These are phyloP conservation scores for Parazoanthus atlanticus DNA, from an alignment of 92 coral and sea anemone genomes.

Conservation along the genomic window DNA sequence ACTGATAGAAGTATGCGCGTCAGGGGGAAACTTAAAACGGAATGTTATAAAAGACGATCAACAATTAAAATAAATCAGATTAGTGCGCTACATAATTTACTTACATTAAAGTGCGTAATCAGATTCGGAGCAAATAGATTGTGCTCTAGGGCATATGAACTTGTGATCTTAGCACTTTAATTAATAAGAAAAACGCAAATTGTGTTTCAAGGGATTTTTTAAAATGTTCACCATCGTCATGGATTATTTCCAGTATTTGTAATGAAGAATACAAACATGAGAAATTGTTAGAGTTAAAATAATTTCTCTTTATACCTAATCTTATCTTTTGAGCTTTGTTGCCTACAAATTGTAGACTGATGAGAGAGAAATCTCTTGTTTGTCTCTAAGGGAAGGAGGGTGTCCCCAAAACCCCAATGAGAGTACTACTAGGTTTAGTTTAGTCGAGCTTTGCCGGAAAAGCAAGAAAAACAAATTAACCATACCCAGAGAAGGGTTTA, in stretches of 20 bases:
- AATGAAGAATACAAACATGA: not conserved
- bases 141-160: not conserved
- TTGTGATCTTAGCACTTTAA: not conserved
- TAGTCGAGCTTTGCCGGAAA: not conserved
- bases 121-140: not conserved
- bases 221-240: too few species aligned
- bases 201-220: not conserved
- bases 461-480: not conserved
- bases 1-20: not conserved
- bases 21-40: not conserved
- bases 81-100: not conserved
- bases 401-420: not conserved
- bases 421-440: too few species aligned
- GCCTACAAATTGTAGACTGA: not conserved
- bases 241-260: not conserved
- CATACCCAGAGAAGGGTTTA: not conserved
- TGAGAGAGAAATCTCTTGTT: not conserved
- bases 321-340: not conserved
- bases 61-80: not conserved
- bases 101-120: not conserved
- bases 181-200: not conserved
- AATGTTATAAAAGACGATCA: too few species aligned
- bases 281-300: not conserved
- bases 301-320: too few species aligned
- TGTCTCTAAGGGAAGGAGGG: not conserved